Conservation (phyloP, 2,113 vertebrate species). For the Chunga burmeisteri region DNA sequence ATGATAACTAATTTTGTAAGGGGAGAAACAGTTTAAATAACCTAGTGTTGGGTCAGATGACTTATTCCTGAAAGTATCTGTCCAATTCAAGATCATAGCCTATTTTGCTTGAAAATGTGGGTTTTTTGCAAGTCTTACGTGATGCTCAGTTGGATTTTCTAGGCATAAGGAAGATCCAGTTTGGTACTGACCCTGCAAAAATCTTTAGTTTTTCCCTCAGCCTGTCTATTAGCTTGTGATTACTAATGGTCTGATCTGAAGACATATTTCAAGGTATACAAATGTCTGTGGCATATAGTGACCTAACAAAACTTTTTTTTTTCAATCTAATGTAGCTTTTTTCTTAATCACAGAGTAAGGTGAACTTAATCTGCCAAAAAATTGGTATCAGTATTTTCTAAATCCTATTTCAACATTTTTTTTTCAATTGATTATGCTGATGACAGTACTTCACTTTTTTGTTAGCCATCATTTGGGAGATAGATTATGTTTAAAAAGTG, state of each 20-base stretch:
- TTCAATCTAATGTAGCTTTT: not conserved
- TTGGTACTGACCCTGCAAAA: not conserved
- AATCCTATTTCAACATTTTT: not conserved
- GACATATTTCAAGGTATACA: not conserved
- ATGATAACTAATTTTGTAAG: not conserved
- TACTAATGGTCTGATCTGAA: not conserved
- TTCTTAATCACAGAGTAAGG: not conserved
- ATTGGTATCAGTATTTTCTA: not conserved
- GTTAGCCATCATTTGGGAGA: not conserved
- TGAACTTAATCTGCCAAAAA: not conserved
- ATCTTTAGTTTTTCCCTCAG: not conserved
- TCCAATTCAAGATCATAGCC: not conserved
- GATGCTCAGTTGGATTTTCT: not conserved
- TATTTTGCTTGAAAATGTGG: not conserved
- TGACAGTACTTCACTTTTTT: not conserved
- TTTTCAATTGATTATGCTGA: not conserved
- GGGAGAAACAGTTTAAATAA: not conserved
- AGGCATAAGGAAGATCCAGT: not conserved
- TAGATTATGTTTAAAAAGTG: not conserved
- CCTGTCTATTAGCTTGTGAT: not conserved
- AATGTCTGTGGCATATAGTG: not conserved
- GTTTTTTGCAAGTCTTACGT: not conserved
- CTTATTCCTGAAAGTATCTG: not conserved
- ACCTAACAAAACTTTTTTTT: not conserved
- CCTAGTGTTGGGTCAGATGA: not conserved